Base-by-base conservation (phyloP, 2,888 invertebrate genomes). In the Theretra japonica region DNA sequence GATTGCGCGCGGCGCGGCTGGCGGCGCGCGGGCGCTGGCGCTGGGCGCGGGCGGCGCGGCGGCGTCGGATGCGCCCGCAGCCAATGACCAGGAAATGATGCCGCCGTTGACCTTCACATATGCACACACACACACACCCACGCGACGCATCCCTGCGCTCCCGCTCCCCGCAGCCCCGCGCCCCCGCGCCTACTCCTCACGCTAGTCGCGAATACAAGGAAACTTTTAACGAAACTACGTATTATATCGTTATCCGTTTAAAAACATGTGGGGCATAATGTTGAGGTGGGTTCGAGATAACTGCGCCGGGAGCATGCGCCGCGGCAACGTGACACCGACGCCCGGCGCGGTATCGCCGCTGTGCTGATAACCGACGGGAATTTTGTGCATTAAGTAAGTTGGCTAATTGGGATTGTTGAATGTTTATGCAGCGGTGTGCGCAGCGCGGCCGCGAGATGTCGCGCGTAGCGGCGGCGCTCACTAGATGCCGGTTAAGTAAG, bases 81-180 rank as follows among this genome's bases (percentile, higher is more conserved):
- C 85, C 93, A 93, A 91, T 93, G 93, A 93, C 93, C 93, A 94
- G 93, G 93, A 94, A 93, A 93, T 93, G 93, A 92, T 92, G 93
- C 93, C 92, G 93, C 90, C 93, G 86, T 82, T 93, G 93, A 93
- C 93, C 93, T 94, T 94, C 93, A 80, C 68, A 59, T 25, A 58
- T 30, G 69, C 72, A 59, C 77, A 83, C 80, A 81, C 79, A 79
- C 77, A 82, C 79, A 79, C 77, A 79, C 84, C 82, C 82, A 80
- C 80, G 80, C 82, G 59, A 30, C 65, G 82, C 85, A 83, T 79
- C 85, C 85, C 85, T 77, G 80, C 77, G 75, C 81, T 82, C 23
- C 23, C 65, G 65, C 41, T 6, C 15, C 65, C 41, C 41, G 41
- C 65, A 48, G 41, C 17, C 48, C 59, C 7, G n/a, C 57, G 7